Evolutionary conservation across 2,888 invertebrate species (phyloP), one percentile per base, ranked within the genome.

Genomic region (Drosophila paramelanica): DNA sequence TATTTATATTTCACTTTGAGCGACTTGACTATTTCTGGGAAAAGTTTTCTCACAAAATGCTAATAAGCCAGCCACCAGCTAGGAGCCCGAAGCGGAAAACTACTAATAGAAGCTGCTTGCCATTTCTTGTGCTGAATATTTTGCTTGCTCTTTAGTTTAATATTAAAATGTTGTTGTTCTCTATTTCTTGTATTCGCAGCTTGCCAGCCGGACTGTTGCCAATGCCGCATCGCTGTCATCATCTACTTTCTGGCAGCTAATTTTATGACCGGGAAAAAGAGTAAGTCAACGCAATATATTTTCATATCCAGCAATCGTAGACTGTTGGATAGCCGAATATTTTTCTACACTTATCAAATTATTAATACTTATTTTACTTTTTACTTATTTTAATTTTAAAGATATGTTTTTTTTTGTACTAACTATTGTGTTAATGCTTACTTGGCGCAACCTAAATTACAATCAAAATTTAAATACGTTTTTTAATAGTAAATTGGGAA

Each of bases 131-230:
- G 39, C 46, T 55, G 39, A 23, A 39, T 41, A 41, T 38, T 50
- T 51, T 36, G 51, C 17, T 33, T 7, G 1, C 31, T 47, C 47
- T 27, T 36, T 27, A 60, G 45, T 51, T 62, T 52, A 5, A 65
- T 68, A 71, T 78, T 73, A 47, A 76, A 76, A 73, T 73, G 57
- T 66, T 65, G 20, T 60, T 71, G 57, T 66, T 56, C 55, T 70
- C 47, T 13, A 51, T 33, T n/a, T 5, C 64, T 80, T 78, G 53
- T 66, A n/a, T 62, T 70, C 82, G 53, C 69, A 72, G 72, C 47
- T 59, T 62, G 53, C 65, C 60, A 33, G 58, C 33, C 33, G 25
- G 38, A 13, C 39, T 27, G 33, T 33, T 43, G 66, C 27, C 66
- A 77, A 70, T 77, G 55, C 68, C 61, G 67, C 42, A 67, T 62